phyloP scores from a whole-genome alignment of 2,113 vertebrate genomes.

The Indicator maculatus region DNA sequence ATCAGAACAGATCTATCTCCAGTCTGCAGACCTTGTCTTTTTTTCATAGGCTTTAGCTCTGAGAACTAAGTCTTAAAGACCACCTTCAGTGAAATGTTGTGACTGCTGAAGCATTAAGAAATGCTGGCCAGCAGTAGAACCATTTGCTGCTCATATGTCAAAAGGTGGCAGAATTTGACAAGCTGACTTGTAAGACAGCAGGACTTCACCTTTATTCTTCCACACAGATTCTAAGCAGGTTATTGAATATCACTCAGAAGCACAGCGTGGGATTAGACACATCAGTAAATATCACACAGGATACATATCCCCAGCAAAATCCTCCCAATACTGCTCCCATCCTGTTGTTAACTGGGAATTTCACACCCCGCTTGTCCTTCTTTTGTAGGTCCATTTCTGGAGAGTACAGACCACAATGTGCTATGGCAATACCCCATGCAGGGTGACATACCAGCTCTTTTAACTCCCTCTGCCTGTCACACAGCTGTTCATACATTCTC shows the following conservation, averaged over 20 bases:
- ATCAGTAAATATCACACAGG: slow-evolving; percentile 1
- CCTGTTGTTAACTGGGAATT: slow-evolving; percentile 42
- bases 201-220: slow-evolving; percentile 40
- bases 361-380: slow-evolving; percentile 52
- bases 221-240: slow-evolving; percentile 1
- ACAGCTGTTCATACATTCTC: slow-evolving; percentile 98
- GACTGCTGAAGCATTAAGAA: slow-evolving; percentile 4
- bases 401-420: background rate
- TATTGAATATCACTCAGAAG: slow-evolving; percentile 37
- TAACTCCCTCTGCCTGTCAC: slow-evolving; percentile 94
- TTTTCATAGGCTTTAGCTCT: background rate
- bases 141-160: slow-evolving; percentile 53
- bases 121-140: slow-evolving; percentile 1
- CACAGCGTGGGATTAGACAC: slow-evolving; percentile 37
- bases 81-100: background rate
- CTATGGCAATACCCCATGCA: slow-evolving; percentile 19
- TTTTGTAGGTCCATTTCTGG: slow-evolving; percentile 66
- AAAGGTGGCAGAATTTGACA: slow-evolving; percentile 69
- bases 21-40: background rate
- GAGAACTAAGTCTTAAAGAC: background rate
- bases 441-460: slow-evolving; percentile 92
- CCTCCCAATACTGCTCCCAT: slow-evolving; percentile 26
- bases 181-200: slow-evolving; percentile 35
- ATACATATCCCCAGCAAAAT: slow-evolving; percentile 3
- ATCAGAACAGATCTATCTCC: background rate